Evolutionary conservation across 2,797 vertebrate species (phyloP), one percentile per base, ranked within the genome.

Genomic region (Sparidentex hasta): DNA sequence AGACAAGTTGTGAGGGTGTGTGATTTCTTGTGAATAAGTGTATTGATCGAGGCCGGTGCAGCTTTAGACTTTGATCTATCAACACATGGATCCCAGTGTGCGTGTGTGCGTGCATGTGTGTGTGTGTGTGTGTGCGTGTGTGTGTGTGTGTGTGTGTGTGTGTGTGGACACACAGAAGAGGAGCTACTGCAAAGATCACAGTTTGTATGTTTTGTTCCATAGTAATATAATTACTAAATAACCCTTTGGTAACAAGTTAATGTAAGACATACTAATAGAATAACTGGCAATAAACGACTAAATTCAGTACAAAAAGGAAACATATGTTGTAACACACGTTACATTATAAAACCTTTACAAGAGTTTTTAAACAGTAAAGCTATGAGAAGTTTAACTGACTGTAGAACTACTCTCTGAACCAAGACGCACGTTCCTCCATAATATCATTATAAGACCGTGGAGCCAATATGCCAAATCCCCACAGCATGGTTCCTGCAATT

Each of bases 61-160:
- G 81, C 71, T 85, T 68, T 83, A 76, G 90, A 91, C 90, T 91
- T 92, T 92, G 90, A 89, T 89, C 91, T 83, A 87, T 93, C 88
- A 91, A 90, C 87, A 87, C 51, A 52, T 64, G 52, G 66, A 71
- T 47, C 18, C 44, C 38, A 21, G 27, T 61, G 48, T 23, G 57
- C 18, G 44, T 43, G 51, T 66, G 56, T 16, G 69, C 46, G 46
- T 57, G 71, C 51, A 17, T 54, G 43, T 46, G 20, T 67, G 25
- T 43, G 78, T 46, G 38, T 21, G 41, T 65, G 38, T 33, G 52
- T 61, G 65, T 50, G 44, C 33, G 46, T 74, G 38, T 29, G 29
- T 29, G 29, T 29, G 29, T 3, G 25, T 27, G 25, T 27, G 25
- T 3, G 25, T 27, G 25, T 3, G 25, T 27, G 25, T 3, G 3